phyloP scores from a whole-genome alignment of 2,113 vertebrate species.

The Sakesphorus luctuosus region DNA sequence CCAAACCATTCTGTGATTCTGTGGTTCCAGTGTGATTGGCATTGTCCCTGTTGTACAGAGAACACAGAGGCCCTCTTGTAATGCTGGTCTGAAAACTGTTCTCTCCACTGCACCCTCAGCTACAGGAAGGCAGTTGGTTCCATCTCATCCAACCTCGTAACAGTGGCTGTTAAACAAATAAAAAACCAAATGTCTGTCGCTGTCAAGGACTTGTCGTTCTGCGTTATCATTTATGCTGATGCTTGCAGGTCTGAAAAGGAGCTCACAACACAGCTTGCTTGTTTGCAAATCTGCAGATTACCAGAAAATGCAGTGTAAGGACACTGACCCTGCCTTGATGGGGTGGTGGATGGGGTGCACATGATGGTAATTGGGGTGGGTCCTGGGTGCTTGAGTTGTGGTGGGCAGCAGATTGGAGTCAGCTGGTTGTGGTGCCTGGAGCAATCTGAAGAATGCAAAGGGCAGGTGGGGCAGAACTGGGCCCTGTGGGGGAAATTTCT shows the following conservation, averaged over 20 bases:
- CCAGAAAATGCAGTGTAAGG: conserved; percentile 9
- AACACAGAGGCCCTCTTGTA: accelerated
- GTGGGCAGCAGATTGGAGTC: neutral
- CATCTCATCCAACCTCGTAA: neutral
- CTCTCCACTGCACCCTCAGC: neutral
- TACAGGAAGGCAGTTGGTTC: neutral
- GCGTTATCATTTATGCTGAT: conserved; percentile 65
- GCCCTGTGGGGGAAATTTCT: neutral
- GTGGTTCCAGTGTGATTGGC: neutral
- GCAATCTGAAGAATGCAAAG: neutral
- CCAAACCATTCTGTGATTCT: neutral
- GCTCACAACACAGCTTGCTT: neutral
- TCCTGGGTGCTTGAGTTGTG: neutral
- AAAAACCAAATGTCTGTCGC: neutral
- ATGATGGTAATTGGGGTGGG: neutral
- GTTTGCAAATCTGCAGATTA: conserved; percentile 26
- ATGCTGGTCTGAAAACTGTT: neutral
- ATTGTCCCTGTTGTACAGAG: neutral
- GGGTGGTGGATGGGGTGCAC: neutral
- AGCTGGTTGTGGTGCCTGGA: neutral
- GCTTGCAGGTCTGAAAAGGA: conserved; percentile 37
- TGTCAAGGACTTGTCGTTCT: conserved; percentile 57
- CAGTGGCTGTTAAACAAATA: neutral
- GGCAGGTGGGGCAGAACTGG: neutral
- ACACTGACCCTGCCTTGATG: neutral